Evolutionary conservation across 2,113 vertebrate genomes (phyloP), one percentile per base, ranked within the genome.

Genomic region (Coracopsis vasa): DNA sequence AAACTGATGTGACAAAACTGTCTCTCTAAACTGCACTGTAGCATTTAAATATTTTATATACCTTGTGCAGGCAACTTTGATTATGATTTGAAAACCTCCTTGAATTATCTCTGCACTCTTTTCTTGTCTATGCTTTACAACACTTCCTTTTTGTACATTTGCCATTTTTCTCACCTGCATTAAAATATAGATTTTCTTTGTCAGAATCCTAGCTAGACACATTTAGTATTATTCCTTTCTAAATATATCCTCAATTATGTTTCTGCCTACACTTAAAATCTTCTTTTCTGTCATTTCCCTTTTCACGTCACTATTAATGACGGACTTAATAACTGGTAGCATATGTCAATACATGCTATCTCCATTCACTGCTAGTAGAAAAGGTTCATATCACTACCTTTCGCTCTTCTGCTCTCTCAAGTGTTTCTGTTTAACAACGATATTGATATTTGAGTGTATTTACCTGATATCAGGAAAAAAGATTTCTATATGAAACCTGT

Each of bases 21-120:
- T 54, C 17, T 50, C 73, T 96, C 85, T 80, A 91, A 92, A 66
- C 39, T 50, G 70, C 29, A 82, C 80, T 80, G 67, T 81, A 56
- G 21, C 41, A n/a, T 89, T 82, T 98, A 94, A 98, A 97, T 98
- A 97, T 97, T 98, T 97, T 74, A 98, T 97, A 74, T 69, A 50
- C 12, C 29, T 39, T 88, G 44, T 73, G 31, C 74, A 96, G 75
- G 70, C 82, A 96, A 72, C 4, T 41, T 54, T 44, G 10, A 16
- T 84, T 60, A 41, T 54, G 13, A 18, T 39, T 77, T 80, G 2
- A 72, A 77, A 64, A 13, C 6, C 6, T 70, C 16, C 4, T 16
- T 67, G 13, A 58, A 60, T 61, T 17, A 18, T 16, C 4, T 61
- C 10, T 7, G 1, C 5, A 14, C 31, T 29, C 16, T 64, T 72